Percentiles rank a stretch among this genome's conserved stretches.
Evolutionary conservation across 2,113 vertebrate species (phyloP).

Genomic region (Etheostoma cragini): DNA sequence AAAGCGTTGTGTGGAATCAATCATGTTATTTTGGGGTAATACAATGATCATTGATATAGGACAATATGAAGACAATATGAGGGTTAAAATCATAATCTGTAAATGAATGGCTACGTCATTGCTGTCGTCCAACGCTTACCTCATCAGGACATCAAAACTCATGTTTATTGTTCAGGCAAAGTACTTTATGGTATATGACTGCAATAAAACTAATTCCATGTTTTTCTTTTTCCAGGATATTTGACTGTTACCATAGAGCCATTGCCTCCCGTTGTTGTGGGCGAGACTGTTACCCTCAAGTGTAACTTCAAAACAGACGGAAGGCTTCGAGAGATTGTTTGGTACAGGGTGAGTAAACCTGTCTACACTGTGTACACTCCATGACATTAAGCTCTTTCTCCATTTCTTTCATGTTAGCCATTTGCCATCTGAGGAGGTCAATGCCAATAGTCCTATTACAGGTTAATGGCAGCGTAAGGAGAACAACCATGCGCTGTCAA

Average conservation of each 20-base stretch:
- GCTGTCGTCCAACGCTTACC: slow-evolving; percentile 2
- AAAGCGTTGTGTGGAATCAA: no score
- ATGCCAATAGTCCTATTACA: slow-evolving; percentile 29
- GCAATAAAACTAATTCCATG: not conserved
- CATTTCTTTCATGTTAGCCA: slow-evolving; percentile 19
- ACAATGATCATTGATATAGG: no score
- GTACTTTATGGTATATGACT: not conserved
- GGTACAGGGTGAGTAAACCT: slow-evolving; percentile 93
- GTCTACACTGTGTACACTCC: slow-evolving; percentile 3
- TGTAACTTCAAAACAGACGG: slow-evolving; percentile 99
- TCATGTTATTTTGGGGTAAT: no score
- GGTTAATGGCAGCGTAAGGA: slow-evolving; percentile 24
- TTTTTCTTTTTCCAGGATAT: slow-evolving; percentile 85
- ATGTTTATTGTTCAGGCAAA: not conserved
- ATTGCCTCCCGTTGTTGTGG: slow-evolving; percentile 95
- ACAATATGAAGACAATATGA: no score
- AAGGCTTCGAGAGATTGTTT: slow-evolving; percentile 96
- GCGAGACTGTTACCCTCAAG: slow-evolving; percentile 97
- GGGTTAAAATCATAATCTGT: not conserved
- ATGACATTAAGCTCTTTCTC: slow-evolving; percentile 23
- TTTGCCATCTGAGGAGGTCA: slow-evolving; percentile 7
- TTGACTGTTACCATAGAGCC: slow-evolving; percentile 98
- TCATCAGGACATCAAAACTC: not conserved
- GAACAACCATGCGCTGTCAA: slow-evolving; percentile 35
- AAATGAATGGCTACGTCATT: not conserved